Percentiles rank a stretch among this genome's conserved stretches.
Conservation (phyloP, 35 echinoderm and acorn worm genomes). For the Heliocidaris tuberculata region DNA sequence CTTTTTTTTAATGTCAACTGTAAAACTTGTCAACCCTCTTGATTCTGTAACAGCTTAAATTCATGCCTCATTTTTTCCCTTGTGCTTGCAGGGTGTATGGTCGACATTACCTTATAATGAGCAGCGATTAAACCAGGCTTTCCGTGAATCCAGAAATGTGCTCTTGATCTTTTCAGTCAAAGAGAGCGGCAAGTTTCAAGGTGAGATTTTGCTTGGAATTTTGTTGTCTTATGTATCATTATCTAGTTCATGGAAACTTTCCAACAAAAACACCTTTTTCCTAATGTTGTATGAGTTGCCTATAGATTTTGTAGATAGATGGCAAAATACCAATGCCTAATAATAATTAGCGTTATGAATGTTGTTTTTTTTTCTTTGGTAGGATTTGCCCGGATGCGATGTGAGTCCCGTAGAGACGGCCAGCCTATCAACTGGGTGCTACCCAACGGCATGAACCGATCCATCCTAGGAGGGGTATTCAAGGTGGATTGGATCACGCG, state of each 20-base stretch:
- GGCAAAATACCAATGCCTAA: background rate
- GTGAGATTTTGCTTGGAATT: slow-evolving; percentile 35
- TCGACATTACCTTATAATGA: slow-evolving; percentile 97
- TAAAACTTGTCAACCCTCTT: background rate
- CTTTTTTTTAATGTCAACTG: too few relatives aligned
- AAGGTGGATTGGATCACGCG: slow-evolving; percentile 98
- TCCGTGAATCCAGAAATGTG: slow-evolving; percentile 78
- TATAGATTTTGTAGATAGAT: too few relatives aligned
- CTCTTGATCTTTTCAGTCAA: slow-evolving; percentile 93
- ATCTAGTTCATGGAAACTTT: too few relatives aligned
- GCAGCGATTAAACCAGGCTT: slow-evolving; percentile 83
- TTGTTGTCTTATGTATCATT: too few relatives aligned
- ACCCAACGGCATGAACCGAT: slow-evolving; percentile 83
- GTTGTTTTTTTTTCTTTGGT: background rate
- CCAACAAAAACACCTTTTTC: too few relatives aligned
- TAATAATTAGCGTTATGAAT: background rate
- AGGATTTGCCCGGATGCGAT: slow-evolving; percentile 90
- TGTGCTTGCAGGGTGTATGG: slow-evolving; percentile 86
- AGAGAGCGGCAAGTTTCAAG: slow-evolving; percentile 99
- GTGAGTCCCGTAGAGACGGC: slow-evolving; percentile 79
- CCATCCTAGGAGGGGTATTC: slow-evolving; percentile 85
- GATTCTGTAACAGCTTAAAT: background rate
- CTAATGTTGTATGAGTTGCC: too few relatives aligned
- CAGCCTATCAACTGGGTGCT: slow-evolving; percentile 92
- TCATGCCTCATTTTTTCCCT: background rate